Base-by-base conservation (phyloP, 2,113 vertebrate genomes). In the Axis porcinus region DNA sequence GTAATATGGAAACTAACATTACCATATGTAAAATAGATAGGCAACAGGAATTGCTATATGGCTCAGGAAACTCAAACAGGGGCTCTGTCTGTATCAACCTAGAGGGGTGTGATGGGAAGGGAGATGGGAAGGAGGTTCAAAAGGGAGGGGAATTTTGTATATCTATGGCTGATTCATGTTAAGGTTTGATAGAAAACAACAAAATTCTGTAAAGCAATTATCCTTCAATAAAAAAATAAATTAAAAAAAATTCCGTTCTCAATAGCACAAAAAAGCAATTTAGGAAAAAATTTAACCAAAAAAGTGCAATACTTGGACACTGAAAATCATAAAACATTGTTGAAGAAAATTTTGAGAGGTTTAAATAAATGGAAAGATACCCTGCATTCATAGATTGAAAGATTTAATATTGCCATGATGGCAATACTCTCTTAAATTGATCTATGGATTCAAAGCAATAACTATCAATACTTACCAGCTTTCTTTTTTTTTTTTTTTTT, bases 361-460 rank as follows among this genome's bases (percentile, higher is more conserved):
- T 83, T 96, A 91, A 76, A 76, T 91, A 87, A 83, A 45, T 92
- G 78, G 43, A 57, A 95, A 95, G 33, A 62, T 74, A 90, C 11
- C 58, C 67, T 60, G 27, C 17, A 3, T 21, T 89, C 76, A 87
- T 27, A 91, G 62, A 58, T 8, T 78, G 43, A 17, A 96, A 94
- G 13, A 54, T 9, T 95, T 79, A 83, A 57, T 82, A 50, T 28
- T 52, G 94, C 54, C 55, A 54, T 43, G 8, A 89, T 45, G 28
- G 9, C 76, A 83, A 17, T 58, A 82, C 16, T 89, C 60, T 50
- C 55, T 17, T 17, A 84, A 89, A 94, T 0, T 86, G 25, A 91
- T 81, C 57, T 58, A 52, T 23, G 78, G 50, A 89, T 45, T 95
- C 86, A 93, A 89, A 13, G 57, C 45, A 92, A 64, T 55, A 9